phyloP scores from a whole-genome alignment of 2,113 vertebrate species.

The Edolisoma coerulescens region DNA sequence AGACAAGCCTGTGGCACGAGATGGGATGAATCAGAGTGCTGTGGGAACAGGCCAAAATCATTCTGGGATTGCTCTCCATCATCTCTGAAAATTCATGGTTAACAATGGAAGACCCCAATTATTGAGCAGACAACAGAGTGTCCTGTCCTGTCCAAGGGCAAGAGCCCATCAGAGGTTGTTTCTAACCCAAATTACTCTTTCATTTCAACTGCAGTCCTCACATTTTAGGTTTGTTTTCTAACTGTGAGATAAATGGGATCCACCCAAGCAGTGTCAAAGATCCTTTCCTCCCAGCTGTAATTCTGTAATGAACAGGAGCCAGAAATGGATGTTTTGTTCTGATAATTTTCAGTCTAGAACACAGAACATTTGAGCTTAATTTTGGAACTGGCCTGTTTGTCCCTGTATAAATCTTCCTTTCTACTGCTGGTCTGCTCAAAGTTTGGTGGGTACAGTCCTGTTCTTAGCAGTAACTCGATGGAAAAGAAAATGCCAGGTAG shows the following conservation, averaged over 20 bases:
- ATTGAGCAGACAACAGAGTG: not conserved
- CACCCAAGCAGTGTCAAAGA: not conserved
- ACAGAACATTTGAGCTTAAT: not conserved
- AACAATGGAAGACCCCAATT: accelerated
- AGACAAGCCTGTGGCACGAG: too few species aligned
- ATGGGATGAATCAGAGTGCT: too few species aligned
- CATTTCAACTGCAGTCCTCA: not conserved
- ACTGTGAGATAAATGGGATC: not conserved
- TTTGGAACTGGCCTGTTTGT: not conserved
- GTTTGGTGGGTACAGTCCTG: not conserved
- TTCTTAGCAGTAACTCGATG: not conserved
- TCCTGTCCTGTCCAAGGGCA: not conserved
- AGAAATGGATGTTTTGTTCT: not conserved
- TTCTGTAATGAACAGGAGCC: not conserved
- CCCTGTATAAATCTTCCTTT: not conserved
- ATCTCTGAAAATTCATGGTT: not conserved
- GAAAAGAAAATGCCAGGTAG: not conserved
- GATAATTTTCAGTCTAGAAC: not conserved
- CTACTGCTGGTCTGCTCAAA: not conserved
- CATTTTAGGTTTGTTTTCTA: not conserved
- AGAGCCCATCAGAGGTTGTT: not conserved
- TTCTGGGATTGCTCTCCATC: not conserved
- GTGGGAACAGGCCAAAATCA: not conserved
- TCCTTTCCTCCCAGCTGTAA: not conserved
- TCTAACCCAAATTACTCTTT: not conserved